Evolutionary conservation across 2,888 invertebrate species (phyloP).

Genomic region (Melipona beecheii): DNA sequence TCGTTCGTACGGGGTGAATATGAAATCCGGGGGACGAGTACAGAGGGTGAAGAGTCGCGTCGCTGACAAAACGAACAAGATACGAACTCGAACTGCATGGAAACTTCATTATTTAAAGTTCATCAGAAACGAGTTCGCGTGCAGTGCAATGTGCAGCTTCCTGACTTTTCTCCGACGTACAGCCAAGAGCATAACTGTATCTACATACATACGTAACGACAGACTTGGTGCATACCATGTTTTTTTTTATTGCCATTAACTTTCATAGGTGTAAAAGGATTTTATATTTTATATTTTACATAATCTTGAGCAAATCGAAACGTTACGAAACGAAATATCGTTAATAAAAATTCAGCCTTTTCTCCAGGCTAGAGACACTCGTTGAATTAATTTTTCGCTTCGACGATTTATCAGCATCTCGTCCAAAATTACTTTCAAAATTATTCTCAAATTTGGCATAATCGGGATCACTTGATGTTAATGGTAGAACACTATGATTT

Average conservation of each 20-base stretch:
- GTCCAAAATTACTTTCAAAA: too few relatives aligned
- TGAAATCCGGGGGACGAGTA: neutral
- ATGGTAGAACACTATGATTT: neutral
- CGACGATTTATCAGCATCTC: too few relatives aligned
- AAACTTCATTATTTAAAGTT: slow-evolving; percentile 77
- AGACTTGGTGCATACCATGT: neutral
- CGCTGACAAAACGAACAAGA: slow-evolving; percentile 1
- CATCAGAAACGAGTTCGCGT: slow-evolving; percentile 57
- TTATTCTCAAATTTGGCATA: too few relatives aligned
- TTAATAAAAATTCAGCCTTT: too few relatives aligned
- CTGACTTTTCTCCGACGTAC: slow-evolving; percentile 1
- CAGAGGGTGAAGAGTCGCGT: slow-evolving; percentile 20
- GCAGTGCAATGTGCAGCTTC: neutral
- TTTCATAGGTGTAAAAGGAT: too few relatives aligned
- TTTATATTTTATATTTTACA: too few relatives aligned
- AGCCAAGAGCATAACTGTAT: neutral
- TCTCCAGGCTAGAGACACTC: too few relatives aligned
- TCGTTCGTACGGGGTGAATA: neutral
- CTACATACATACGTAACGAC: neutral
- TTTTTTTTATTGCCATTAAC: neutral
- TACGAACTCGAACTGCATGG: slow-evolving; percentile 22
- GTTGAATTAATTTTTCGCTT: too few relatives aligned
- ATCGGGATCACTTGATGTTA: neutral
- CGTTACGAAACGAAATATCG: too few relatives aligned
- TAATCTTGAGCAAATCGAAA: too few relatives aligned